Base-by-base conservation (phyloP, 2,888 invertebrate genomes). In the Tromatobia lineatoria region DNA sequence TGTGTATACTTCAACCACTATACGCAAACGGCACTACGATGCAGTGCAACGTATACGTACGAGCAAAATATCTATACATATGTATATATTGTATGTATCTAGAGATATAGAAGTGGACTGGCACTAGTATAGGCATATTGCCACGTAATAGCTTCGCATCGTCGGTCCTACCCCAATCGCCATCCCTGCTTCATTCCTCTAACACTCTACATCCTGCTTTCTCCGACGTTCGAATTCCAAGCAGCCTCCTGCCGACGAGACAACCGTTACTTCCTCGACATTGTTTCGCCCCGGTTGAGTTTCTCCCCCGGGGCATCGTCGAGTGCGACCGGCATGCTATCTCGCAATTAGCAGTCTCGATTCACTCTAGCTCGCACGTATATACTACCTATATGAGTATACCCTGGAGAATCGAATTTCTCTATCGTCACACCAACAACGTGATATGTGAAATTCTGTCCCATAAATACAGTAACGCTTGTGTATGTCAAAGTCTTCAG, bases 331-430 rank as follows among this genome's bases (percentile, higher is more conserved):
- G 64, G 70, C 79, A 64, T 75, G 80, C 77, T 77, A 83, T 83
- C 83, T 80, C 54, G 83, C 83, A 83, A 83, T 83, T 83, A 83
- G 80, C 83, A 80, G 80, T 77, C 83, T 73, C 83, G 73, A 83
- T 80, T 83, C 83, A 77, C 83, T 80, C 77, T 42, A 42, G 67
- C 73, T 73, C 67, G 15, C 47, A 23, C 64, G 38, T 50, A 38
- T 73, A 70, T 64, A 61, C 3, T 11, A 15, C 52, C 18, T 29
- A 59, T 38, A 61, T 59, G 42, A 61, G 59, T 59, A n/a, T 66
- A 13, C 42, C 15, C 18, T 38, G 52, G 64, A 15, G 64, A 50
- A 79, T 64, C 61, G 71, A 52, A 23, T 64, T 79, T 71, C 52
- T 29, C 70, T 20, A 45, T 45, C 42, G 34, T 20, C 57, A 66